Evolutionary conservation across 2,888 invertebrate genomes (phyloP).

Genomic region (Lepidochitona cinerea): DNA sequence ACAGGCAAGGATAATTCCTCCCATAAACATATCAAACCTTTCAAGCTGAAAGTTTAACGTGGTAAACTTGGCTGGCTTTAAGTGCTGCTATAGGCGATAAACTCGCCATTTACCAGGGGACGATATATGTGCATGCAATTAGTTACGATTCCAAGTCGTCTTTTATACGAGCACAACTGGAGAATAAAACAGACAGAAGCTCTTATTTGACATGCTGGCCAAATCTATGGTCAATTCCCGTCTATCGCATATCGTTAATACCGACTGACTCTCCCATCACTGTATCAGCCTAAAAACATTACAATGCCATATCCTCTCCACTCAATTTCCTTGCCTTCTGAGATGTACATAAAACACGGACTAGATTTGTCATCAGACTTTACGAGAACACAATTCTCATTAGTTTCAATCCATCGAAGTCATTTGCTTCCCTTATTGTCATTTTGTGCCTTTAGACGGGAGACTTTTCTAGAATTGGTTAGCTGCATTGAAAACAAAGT

Average conservation of each 20-base stretch:
- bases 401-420: background rate
- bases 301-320: background rate
- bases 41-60: slow-evolving; percentile 1
- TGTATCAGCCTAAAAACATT: no score
- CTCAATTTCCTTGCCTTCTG: background rate
- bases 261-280: no score
- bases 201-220: background rate
- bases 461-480: no score
- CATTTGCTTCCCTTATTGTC: no score
- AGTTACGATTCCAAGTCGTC: background rate
- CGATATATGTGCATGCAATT: background rate
- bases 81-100: background rate
- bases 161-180: background rate
- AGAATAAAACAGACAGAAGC: background rate
- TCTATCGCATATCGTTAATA: no score
- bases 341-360: background rate
- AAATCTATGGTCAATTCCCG: no score
- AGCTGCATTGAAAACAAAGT: no score
- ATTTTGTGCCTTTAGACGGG: no score
- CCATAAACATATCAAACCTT: slow-evolving; percentile 6
- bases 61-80: background rate
- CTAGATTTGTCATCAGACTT: background rate
- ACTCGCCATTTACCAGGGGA: background rate
- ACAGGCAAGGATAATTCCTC: background rate
- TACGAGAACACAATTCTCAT: background rate